These are phyloP conservation scores for Cheiracanthium punctorium DNA, from an alignment of 2,888 invertebrate species.

Conservation along the genomic window DNA sequence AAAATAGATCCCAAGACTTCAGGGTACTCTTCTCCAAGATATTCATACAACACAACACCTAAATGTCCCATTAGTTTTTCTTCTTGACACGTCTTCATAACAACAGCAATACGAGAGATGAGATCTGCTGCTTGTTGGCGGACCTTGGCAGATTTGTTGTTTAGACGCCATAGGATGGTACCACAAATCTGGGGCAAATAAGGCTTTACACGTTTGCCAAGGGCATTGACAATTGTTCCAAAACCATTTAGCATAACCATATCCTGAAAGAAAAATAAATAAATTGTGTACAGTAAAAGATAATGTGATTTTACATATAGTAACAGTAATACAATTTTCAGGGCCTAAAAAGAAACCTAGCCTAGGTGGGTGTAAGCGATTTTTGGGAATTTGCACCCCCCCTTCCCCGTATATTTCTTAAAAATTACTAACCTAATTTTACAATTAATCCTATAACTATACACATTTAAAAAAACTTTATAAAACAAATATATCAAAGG, in stretches of 20 bases:
- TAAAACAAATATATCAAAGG: no score
- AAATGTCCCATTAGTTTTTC: constrained; percentile 99
- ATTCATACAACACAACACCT: constrained; percentile 98
- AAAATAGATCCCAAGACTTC: constrained; percentile 98
- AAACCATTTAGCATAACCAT: constrained; percentile 99
- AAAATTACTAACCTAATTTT: no score
- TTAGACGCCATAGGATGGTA: constrained; percentile 99
- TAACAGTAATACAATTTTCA: no score
- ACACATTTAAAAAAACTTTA: no score
- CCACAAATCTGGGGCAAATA: constrained; percentile 99
- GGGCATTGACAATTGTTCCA: constrained; percentile 97
- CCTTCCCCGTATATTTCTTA: no score
- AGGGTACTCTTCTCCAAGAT: constrained; percentile 99
- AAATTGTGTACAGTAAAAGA: background rate
- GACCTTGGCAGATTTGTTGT: constrained; percentile 99
- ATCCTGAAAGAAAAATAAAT: constrained; percentile 81
- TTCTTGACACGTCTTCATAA: constrained; percentile 99
- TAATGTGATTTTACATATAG: no score
- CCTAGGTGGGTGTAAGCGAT: no score
- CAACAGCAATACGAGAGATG: constrained; percentile 97
- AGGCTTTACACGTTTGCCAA: constrained; percentile 97
- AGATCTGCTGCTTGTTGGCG: constrained; percentile 99
- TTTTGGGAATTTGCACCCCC: no score
- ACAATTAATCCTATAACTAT: no score
- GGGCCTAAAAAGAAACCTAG: no score